A percentile compares a stretch with the other conserved stretches of the same genome.
Evolutionary conservation across 2,113 vertebrate genomes (phyloP).

Genomic region (Toxostoma redivivum): DNA sequence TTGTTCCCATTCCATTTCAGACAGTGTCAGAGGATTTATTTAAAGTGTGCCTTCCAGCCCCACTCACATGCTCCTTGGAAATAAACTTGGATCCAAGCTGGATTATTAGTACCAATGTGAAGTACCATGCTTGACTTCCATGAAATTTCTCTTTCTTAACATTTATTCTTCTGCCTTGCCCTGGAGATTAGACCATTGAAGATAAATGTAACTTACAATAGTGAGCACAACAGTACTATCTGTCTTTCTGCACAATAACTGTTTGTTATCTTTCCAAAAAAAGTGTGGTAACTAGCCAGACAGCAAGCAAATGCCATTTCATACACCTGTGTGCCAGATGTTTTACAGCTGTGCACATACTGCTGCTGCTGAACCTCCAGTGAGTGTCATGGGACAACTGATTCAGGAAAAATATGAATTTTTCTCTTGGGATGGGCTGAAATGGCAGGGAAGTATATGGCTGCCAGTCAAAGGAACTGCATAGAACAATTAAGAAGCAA

Average conservation of each 20-base stretch:
- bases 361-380: background rate
- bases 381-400: background rate
- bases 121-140: background rate
- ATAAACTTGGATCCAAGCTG: background rate
- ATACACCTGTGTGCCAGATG: conserved; percentile 44
- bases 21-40: background rate
- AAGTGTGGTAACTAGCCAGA: conserved; percentile 1
- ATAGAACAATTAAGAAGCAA: background rate
- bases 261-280: conserved; percentile 24
- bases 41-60: background rate
- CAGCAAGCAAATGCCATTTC: conserved; percentile 18
- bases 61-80: background rate
- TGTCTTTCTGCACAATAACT: background rate
- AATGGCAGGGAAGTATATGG: background rate
- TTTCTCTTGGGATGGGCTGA: background rate
- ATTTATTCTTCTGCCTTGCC: background rate
- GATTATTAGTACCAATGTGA: background rate
- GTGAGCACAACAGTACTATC: background rate
- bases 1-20: conserved; percentile 5
- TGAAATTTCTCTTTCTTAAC: background rate
- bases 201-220: background rate
- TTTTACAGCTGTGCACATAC: background rate
- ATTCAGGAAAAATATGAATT: background rate
- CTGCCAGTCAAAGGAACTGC: background rate
- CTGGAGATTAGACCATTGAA: background rate